Base-by-base conservation (phyloP, 92 coral and sea anemone genomes). In the Micromussa lordhowensis region DNA sequence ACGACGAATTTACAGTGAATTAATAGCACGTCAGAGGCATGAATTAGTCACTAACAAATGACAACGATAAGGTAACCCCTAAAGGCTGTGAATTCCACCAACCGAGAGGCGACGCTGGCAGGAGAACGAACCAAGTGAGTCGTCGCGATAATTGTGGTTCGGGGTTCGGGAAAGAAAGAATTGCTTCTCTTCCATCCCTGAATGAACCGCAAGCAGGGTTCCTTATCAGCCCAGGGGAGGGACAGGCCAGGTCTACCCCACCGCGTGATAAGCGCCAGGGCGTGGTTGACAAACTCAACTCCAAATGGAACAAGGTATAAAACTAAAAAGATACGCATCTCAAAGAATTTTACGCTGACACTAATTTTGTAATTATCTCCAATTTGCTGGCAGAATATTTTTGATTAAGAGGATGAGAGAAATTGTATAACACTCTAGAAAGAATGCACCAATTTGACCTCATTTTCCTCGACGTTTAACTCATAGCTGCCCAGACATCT, bases 401-500 rank as follows among this genome's bases (percentile, higher is more conserved):
- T 63, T 63, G 13, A 24, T 24, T 26, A 34, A 66, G 1, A 34
- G 2, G 17, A 66, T 24, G 19, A 55, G 13, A 2, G 58, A 26
- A 81, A 68, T 24, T 22, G 31, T 2, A 44, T 2, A 2, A n/a
- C 5, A n/a, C 15, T 38, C 1, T 24, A 68, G 55, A 22, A 66
- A 10, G 71, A 22, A 24, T 5, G 30, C 12, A 24, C 29, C 30
- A 66, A 26, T 26, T 0, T 10, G 14, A 1, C 71, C 34, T 26
- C 71, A 26, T 32, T 34, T 66, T 66, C 26, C 10, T 24, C 35
- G 26, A 40, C 1, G 24, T 35, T 22, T 5, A 36, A 36, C 26
- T 22, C 78, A 3, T 10, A 32, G 69, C 79, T 12, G n/a, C 79
- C 69, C 87, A 71, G 87, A 83, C 87, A 83, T 83, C 87, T 83